Conservation (phyloP, 1,140 invertebrate species). For the Heterodera carotae region DNA sequence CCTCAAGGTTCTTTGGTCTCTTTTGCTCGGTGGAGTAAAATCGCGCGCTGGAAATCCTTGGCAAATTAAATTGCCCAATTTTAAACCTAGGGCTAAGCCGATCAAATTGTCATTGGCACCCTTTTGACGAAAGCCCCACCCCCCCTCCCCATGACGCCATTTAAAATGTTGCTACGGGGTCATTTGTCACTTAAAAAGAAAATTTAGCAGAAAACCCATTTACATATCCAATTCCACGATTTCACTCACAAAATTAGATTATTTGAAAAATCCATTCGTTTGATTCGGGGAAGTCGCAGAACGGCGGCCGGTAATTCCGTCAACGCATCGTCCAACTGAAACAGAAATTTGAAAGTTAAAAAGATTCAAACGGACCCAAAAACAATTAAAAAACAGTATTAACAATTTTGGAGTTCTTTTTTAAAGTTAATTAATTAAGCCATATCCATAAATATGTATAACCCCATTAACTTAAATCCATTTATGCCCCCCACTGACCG, state of each 20-base stretch:
- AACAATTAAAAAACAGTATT: conserved; percentile 53
- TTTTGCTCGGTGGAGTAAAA: too few species aligned
- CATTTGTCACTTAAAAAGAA: conserved; percentile 9
- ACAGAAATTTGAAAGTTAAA: neutral
- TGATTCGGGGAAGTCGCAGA: conserved; percentile 44
- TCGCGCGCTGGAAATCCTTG: too few species aligned
- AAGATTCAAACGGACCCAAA: neutral
- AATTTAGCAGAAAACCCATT: neutral
- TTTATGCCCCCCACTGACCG: neutral
- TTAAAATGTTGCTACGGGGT: neutral
- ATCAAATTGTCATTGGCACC: too few species aligned
- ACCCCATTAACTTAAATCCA: too few species aligned
- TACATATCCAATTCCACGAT: neutral
- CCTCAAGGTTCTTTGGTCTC: too few species aligned
- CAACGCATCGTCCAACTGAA: conserved; percentile 46
- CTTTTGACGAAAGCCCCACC: too few species aligned
- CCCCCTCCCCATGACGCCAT: conserved; percentile 4
- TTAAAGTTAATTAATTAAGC: too few species aligned
- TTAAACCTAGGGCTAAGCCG: too few species aligned
- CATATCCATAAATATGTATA: too few species aligned
- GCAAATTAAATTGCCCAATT: too few species aligned
- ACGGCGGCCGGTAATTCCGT: conserved; percentile 55
- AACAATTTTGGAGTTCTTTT: conserved; percentile 45
- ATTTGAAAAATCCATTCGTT: conserved; percentile 47
- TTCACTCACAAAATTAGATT: conserved; percentile 48